Evolutionary conservation across 2,888 invertebrate genomes (phyloP), one percentile per base, ranked within the genome.

Genomic region (Meganola albula): DNA sequence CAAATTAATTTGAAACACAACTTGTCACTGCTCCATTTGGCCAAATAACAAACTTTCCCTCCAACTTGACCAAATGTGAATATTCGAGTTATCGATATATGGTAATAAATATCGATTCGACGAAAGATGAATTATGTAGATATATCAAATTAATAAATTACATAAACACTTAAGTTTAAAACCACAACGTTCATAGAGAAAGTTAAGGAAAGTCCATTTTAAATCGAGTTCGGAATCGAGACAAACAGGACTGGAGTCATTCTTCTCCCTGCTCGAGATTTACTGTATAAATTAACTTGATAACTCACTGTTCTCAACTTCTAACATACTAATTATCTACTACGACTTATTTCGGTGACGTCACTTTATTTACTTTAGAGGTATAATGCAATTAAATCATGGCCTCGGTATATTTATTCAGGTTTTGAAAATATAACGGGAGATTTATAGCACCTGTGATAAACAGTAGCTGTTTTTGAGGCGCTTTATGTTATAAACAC

Each of bases 21-120:
- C 62, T 56, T 62, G 61, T 66, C 58, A 63, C 67, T 58, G 62
- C 58, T 54, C 39, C 37, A 44, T 65, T 63, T 56, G 58, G 56
- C 47, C 58, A 61, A 58, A 65, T 63, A 52, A 49, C 33, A 28
- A 40, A 71, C 74, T 73, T 73, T 74, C 74, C 63, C 67, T 50
- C 40, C 31, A 42, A 50, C 35, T 43, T 48, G 40, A 44, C 24
- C 37, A 36, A 40, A 28, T 40, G 32, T 40, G 47, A 53, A n/a
- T n/a, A n/a, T n/a, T n/a, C n/a, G n/a, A n/a, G n/a, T n/a, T n/a
- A n/a, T n/a, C n/a, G n/a, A n/a, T n/a, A n/a, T n/a, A n/a, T n/a
- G n/a, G n/a, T n/a, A n/a, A n/a, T n/a, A n/a, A n/a, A n/a, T n/a
- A n/a, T n/a, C n/a, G n/a, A n/a, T n/a, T n/a, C n/a, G n/a, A n/a